These are phyloP conservation scores for Okapia johnstoni DNA, from an alignment of 2,113 vertebrate species.

Conservation along the genomic window DNA sequence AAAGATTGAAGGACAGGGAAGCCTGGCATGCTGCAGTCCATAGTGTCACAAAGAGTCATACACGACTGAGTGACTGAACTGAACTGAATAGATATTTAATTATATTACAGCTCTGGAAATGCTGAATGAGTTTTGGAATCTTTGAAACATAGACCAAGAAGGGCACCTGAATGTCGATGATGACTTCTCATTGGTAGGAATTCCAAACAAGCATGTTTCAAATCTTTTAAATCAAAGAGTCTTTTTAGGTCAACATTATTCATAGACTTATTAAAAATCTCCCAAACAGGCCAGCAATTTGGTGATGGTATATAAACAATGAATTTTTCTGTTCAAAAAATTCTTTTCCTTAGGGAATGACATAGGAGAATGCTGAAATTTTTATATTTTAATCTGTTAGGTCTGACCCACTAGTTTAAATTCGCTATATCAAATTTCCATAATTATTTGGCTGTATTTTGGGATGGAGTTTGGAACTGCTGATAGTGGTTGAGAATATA, in stretches of 20 bases:
- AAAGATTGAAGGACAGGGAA: background rate
- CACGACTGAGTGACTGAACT: background rate
- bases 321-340: background rate
- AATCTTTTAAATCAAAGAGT: background rate
- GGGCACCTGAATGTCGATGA: background rate
- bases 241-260: background rate
- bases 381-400: background rate
- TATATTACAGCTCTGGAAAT: background rate
- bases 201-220: background rate
- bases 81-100: background rate
- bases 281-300: background rate
- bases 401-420: background rate
- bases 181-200: background rate
- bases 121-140: background rate
- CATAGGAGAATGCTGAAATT: background rate
- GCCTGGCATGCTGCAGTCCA: background rate
- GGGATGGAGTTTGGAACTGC: background rate
- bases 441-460: background rate
- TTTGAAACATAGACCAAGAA: background rate
- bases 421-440: background rate
- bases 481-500: background rate
- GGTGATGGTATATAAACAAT: background rate
- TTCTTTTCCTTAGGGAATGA: background rate
- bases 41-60: fast-evolving
- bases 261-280: background rate